phyloP scores from a whole-genome alignment of 2,888 invertebrate species.

The Ernsta delagoae region DNA sequence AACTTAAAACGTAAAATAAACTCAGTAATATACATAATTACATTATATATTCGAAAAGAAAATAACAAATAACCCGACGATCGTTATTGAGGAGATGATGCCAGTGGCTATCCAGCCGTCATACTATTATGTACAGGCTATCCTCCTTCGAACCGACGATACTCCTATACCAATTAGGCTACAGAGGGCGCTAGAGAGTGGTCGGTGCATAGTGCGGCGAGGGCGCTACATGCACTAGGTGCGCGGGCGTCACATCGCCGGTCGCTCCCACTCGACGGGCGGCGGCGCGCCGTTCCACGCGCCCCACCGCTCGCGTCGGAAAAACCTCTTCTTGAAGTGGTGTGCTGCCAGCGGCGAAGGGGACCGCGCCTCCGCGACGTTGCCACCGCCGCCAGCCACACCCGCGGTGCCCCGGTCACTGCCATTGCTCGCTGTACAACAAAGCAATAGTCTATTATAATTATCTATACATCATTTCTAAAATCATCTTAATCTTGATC shows the following conservation, averaged over 20 bases:
- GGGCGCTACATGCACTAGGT: conserved; percentile 27
- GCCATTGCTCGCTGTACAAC: not conserved
- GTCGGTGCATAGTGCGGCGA: conserved; percentile 33
- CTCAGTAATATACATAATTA: conserved; percentile 84
- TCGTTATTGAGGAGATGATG: conserved; percentile 46
- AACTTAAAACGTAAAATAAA: conserved; percentile 80
- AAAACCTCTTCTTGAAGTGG: conserved; percentile 94
- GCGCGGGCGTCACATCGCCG: conserved; percentile 74
- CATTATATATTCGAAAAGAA: conserved; percentile 80
- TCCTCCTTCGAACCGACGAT: conserved; percentile 25
- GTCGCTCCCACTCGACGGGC: conserved; percentile 78
- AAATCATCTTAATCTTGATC: no score
- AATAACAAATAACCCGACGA: conserved; percentile 64
- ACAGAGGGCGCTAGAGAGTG: conserved; percentile 29
- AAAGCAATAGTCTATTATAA: not conserved
- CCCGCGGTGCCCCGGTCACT: conserved; percentile 19
- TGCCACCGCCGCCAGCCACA: conserved; percentile 51
- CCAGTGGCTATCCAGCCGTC: conserved; percentile 10
- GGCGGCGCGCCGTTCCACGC: conserved; percentile 75
- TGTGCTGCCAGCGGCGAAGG: conserved; percentile 69
- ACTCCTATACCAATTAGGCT: conserved; percentile 45
- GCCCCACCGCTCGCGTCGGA: conserved; percentile 90
- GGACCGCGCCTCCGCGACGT: conserved; percentile 70
- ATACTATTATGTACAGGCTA: conserved; percentile 21
- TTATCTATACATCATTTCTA: no score